These are phyloP conservation scores for Oenanthe melanoleuca DNA, from an alignment of 2,113 vertebrate genomes.

Conservation along the genomic window DNA sequence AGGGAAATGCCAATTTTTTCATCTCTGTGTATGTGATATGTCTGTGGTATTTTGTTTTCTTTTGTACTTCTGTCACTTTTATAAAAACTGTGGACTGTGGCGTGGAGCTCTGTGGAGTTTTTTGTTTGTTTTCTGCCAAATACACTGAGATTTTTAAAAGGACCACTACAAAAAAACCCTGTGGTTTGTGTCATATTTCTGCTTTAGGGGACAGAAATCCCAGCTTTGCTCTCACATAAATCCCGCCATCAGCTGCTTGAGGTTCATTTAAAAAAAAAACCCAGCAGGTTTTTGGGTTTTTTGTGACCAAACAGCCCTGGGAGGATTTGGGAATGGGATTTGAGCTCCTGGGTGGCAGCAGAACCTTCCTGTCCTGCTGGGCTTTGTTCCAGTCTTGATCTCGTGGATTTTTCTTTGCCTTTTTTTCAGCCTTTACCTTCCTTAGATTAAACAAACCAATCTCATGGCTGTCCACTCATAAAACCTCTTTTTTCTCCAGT, in stretches of 20 bases:
- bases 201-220: neutral
- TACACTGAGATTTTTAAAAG: neutral
- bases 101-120: neutral
- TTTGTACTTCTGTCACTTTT: neutral
- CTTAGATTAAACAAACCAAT: neutral
- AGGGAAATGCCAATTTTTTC: neutral
- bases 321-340: neutral
- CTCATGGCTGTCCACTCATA: neutral
- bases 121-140: neutral
- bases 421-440: neutral
- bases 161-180: neutral
- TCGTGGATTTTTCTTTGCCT: neutral
- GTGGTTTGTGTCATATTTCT: neutral
- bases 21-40: neutral
- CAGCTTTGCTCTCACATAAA: neutral
- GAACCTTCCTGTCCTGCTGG: rapidly evolving
- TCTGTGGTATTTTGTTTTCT: neutral
- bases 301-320: neutral
- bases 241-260: neutral
- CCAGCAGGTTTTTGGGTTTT: neutral
- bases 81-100: neutral
- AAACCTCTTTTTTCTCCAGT: neutral
- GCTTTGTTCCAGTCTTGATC: neutral
- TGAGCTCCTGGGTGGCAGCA: neutral
- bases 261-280: neutral